These are phyloP conservation scores for Amblyjoppa fuscipennis DNA, from an alignment of 2,888 invertebrate genomes.

Conservation along the genomic window DNA sequence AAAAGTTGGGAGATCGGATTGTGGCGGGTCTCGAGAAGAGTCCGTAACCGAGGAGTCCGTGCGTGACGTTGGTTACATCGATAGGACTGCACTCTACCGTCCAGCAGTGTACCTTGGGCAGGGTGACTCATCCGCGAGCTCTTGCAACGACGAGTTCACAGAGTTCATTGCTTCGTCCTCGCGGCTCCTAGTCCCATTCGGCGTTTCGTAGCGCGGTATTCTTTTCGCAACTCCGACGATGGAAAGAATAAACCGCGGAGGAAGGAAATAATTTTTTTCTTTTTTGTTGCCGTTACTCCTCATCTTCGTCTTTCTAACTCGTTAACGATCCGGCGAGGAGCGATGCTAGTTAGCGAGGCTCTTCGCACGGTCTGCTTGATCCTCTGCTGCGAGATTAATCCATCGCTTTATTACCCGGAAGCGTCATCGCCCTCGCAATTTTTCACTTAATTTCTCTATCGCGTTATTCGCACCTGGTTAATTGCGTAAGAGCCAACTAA, in stretches of 20 bases:
- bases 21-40: slow-evolving; percentile 7
- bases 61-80: slow-evolving; percentile 23
- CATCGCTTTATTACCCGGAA: slow-evolving; percentile 16
- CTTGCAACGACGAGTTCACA: slow-evolving; percentile 41
- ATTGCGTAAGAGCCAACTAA: slow-evolving; percentile 2
- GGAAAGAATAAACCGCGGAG: slow-evolving; percentile 31
- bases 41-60: background rate
- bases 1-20: background rate
- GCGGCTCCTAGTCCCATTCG: slow-evolving; percentile 14
- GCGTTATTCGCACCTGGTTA: slow-evolving; percentile 4
- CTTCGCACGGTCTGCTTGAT: slow-evolving; percentile 53
- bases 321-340: slow-evolving; percentile 46
- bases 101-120: background rate
- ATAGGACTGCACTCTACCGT: background rate
- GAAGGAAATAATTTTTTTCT: slow-evolving; percentile 40
- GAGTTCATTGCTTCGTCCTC: slow-evolving; percentile 57
- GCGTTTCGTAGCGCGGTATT: slow-evolving; percentile 17
- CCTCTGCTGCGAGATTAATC: slow-evolving; percentile 8
- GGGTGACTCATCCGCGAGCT: slow-evolving; percentile 40
- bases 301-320: slow-evolving; percentile 25
- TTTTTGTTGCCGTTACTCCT: slow-evolving; percentile 2
- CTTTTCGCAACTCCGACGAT: slow-evolving; percentile 2
- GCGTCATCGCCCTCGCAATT: background rate
- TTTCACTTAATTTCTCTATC: slow-evolving; percentile 18
- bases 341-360: slow-evolving; percentile 40